These are phyloP conservation scores for Micromesistius poutassou DNA, from an alignment of 2,797 vertebrate species.

Conservation along the genomic window DNA sequence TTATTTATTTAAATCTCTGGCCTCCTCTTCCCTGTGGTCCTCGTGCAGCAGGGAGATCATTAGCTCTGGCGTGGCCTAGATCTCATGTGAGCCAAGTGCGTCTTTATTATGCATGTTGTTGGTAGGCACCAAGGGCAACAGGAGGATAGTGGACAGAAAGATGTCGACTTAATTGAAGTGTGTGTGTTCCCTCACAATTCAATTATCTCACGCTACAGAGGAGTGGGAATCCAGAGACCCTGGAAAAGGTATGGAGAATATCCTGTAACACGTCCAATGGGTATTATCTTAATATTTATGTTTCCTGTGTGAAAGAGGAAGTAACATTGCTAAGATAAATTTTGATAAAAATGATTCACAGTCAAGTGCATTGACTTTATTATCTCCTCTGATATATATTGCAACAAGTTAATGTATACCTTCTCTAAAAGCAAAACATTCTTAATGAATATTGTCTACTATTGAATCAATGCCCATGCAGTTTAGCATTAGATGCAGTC, in stretches of 20 bases:
- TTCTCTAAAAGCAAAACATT: neutral
- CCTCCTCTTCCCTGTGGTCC: neutral
- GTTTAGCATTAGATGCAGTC: neutral
- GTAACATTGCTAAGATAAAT: neutral
- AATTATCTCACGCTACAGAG: too few relatives aligned
- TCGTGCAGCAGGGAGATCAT: conserved; percentile 35
- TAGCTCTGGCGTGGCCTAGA: conserved; percentile 40
- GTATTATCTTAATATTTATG: too few relatives aligned
- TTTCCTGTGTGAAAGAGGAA: neutral
- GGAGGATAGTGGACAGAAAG: neutral
- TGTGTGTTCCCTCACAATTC: neutral
- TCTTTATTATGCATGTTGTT: conserved; percentile 8
- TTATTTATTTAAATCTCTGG: neutral
- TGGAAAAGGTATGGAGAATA: too few relatives aligned
- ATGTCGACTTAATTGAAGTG: neutral
- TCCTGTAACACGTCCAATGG: neutral
- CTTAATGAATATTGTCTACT: neutral
- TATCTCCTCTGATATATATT: neutral
- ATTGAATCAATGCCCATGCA: neutral
- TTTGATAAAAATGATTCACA: neutral
- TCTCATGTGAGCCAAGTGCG: conserved; percentile 38
- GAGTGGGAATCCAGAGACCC: too few relatives aligned
- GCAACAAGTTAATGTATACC: neutral
- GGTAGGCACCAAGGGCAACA: neutral
- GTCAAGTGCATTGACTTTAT: neutral